Base-by-base conservation (phyloP, 2,797 vertebrate species). In the Martes flavigula region DNA sequence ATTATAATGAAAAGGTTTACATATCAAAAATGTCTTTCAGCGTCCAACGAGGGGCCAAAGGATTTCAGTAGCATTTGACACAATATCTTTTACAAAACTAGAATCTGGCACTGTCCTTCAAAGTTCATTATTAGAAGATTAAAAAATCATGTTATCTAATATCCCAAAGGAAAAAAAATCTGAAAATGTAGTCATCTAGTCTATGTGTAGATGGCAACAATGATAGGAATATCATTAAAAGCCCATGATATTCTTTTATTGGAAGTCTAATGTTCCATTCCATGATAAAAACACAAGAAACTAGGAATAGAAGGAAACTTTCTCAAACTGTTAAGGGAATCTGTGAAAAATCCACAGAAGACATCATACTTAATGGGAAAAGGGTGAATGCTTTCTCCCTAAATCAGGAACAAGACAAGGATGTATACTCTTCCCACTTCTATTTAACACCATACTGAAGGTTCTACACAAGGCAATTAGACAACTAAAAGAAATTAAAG, bases 181-280 rank as follows among this genome's bases (percentile, higher is more conserved):
- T 56, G 78, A 56, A 82, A 77, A 87, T 83, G 7, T 70, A 56
- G 18, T 92, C 51, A 48, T 64, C 25, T 18, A 92, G 38, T 72
- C 20, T 90, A 92, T 87, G 23, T 78, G 46, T 20, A 90, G 87
- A 90, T 48, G 43, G 18, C 21, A 90, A 90, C 20, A 77, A 77
- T 90, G 86, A 92, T 7, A 94, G 12, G 23, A 83, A 87, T 94
- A 43, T 82, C 40, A 75, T 77, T 92, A 81, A 94, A 82, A 85
- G 17, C 8, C 27, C 48, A 3, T 92, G 62, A 75, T 89, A 75
- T 68, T 62, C 40, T 11, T n/a, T 92, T 75, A 70, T 40, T 82
- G 32, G 86, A 89, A 82, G 21, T 1, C 46, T 32, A 89, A 46
- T 3, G 23, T 82, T 97, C 48, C 17, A 48, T 75, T 93, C 35